These are phyloP conservation scores for Chiroxiphia lanceolata DNA, from an alignment of 2,797 vertebrate species.

Conservation along the genomic window DNA sequence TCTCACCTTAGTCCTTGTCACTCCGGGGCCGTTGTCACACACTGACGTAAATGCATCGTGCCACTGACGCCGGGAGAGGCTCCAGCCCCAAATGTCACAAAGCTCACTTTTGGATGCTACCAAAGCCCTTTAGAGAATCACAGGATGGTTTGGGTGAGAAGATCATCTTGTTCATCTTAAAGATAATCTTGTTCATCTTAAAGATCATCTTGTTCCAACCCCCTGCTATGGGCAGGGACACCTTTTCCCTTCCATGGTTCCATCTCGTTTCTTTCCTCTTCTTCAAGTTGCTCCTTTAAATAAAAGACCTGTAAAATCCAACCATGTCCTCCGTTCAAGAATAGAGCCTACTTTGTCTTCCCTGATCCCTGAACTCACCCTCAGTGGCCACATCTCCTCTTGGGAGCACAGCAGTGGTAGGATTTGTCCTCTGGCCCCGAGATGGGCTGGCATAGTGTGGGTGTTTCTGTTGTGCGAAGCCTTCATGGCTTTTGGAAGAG, in stretches of 20 bases:
- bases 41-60: background rate
- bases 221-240: background rate
- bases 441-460: accelerated
- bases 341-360: accelerated
- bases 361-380: background rate
- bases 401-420: background rate
- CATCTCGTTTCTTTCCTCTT: background rate
- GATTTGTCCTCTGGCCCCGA: background rate
- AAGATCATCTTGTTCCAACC: background rate
- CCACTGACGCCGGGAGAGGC: background rate
- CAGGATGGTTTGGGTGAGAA: background rate
- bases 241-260: accelerated
- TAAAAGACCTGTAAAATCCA: background rate
- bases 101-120: background rate
- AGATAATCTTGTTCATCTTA: background rate
- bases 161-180: no score
- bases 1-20: constrained; percentile 17
- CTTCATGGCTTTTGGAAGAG: background rate
- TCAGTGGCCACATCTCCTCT: background rate
- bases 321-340: accelerated
- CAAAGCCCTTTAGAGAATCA: background rate
- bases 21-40: background rate
- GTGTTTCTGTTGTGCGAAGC: accelerated
- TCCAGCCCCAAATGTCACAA: background rate
- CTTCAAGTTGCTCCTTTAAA: background rate